These are phyloP conservation scores for Danio kyathit DNA, from an alignment of 2,797 vertebrate genomes.

Conservation along the genomic window DNA sequence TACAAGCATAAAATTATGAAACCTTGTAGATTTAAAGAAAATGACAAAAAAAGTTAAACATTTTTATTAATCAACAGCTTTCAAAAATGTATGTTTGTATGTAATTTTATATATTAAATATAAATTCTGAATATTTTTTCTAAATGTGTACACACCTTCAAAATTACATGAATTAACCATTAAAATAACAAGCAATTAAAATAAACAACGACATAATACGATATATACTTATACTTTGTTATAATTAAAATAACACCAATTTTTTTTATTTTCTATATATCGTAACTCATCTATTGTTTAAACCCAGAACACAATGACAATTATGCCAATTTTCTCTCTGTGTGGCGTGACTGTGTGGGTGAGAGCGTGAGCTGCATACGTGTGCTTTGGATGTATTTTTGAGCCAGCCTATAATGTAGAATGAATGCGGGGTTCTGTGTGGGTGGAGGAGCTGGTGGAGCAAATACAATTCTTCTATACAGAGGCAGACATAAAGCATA, in stretches of 20 bases:
- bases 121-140: too few species aligned
- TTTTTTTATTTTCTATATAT: background rate
- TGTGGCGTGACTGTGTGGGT: slow-evolving; percentile 45
- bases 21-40: too few species aligned
- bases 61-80: too few species aligned
- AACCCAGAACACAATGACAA: background rate
- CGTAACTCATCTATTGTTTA: background rate
- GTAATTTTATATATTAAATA: too few species aligned
- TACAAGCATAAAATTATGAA: too few species aligned
- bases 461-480: slow-evolving; percentile 26
- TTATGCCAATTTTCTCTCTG: background rate
- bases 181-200: too few species aligned
- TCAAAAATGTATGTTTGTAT: too few species aligned
- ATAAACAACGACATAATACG: too few species aligned
- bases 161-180: too few species aligned
- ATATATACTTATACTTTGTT: too few species aligned
- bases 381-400: slow-evolving; percentile 34
- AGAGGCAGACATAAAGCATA: background rate
- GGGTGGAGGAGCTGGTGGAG: slow-evolving; percentile 28
- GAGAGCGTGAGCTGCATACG: slow-evolving; percentile 39
- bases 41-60: too few species aligned
- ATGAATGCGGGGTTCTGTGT: slow-evolving; percentile 40
- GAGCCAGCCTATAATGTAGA: slow-evolving; percentile 36
- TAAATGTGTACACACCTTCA: too few species aligned
- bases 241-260: background rate